A percentile compares a stretch with the other conserved stretches of the same genome.
Evolutionary conservation across 2,113 vertebrate species (phyloP).

Genomic region (Trogon melanurus): DNA sequence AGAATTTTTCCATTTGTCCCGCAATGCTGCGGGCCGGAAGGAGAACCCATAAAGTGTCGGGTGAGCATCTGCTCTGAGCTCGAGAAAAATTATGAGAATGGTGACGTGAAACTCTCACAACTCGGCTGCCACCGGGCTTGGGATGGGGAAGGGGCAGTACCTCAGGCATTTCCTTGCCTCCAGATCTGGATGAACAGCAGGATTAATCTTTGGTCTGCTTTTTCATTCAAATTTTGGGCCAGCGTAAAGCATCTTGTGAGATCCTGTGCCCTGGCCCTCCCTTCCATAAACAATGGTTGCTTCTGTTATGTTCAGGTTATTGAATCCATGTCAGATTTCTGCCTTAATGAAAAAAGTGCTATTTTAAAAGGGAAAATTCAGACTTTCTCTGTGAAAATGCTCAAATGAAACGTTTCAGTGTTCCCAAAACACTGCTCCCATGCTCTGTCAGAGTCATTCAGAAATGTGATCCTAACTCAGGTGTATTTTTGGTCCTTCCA

Average conservation of each 20-base stretch:
- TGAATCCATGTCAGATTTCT: not conserved
- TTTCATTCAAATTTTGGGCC: not conserved
- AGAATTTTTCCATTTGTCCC: not conserved
- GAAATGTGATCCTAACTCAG: not conserved
- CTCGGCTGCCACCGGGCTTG: not conserved
- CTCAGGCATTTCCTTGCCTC: not conserved
- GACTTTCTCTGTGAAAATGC: not conserved
- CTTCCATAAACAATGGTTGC: not conserved
- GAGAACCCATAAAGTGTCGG: not conserved
- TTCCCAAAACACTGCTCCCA: accelerated
- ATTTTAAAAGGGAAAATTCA: not conserved
- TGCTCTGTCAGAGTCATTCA: not conserved
- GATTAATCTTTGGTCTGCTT: not conserved
- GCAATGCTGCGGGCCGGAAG: not conserved
- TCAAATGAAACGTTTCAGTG: not conserved
- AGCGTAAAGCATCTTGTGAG: not conserved
- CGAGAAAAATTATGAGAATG: not conserved
- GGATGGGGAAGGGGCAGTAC: not conserved
- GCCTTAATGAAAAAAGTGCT: not conserved
- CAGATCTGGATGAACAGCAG: not conserved
- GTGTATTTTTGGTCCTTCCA: not conserved
- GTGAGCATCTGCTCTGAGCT: not conserved
- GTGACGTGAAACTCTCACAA: not conserved
- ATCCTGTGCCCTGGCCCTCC: not conserved
- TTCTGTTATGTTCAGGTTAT: not conserved